Conservation (phyloP, 2,797 vertebrate genomes). For the Capromys pilorides region DNA sequence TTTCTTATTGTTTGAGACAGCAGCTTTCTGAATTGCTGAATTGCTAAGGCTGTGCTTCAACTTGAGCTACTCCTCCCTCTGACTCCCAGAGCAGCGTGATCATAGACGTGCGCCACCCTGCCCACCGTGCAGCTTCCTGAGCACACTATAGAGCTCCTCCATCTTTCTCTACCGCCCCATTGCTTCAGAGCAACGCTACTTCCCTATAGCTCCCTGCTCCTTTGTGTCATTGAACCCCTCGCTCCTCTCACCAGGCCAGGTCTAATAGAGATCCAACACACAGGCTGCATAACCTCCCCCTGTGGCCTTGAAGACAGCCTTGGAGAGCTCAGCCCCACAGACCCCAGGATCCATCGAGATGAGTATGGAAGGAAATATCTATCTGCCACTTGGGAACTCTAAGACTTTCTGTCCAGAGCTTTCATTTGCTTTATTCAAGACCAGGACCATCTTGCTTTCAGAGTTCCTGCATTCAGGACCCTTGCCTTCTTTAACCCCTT, state of each 20-base stretch:
- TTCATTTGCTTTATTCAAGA: not conserved
- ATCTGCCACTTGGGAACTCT: not conserved
- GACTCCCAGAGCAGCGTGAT: not conserved
- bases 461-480: not conserved
- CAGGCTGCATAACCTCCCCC: not conserved
- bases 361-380: not conserved
- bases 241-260: not conserved
- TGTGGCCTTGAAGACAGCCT: not conserved
- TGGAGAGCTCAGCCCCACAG: not conserved
- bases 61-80: not conserved
- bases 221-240: not conserved
- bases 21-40: not conserved
- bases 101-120: not conserved
- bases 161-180: not conserved
- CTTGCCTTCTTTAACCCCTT: not conserved
- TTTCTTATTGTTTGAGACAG: not conserved
- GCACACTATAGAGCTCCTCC: not conserved
- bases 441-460: not conserved
- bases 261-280: not conserved
- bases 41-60: not conserved
- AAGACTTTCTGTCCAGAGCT: not conserved
- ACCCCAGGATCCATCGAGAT: not conserved
- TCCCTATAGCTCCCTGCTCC: not conserved
- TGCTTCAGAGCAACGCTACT: not conserved
- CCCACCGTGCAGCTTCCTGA: not conserved